These are phyloP conservation scores for Sinella curviseta DNA, from an alignment of 1,140 invertebrate genomes.

Conservation along the genomic window DNA sequence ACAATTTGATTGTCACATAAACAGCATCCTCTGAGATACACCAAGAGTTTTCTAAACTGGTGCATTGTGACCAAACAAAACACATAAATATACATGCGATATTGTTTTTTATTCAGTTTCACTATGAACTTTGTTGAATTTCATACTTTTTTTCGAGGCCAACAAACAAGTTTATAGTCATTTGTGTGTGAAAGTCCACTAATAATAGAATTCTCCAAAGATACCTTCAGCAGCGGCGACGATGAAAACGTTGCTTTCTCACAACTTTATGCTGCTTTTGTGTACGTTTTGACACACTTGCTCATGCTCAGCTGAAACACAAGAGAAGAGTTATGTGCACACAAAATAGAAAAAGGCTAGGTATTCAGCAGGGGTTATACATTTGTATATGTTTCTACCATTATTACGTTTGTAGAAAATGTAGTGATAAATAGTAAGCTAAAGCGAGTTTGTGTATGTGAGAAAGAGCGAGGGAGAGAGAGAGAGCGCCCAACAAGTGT, in stretches of 20 bases:
- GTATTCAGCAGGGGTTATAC: neutral
- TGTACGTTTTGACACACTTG: too few relatives aligned
- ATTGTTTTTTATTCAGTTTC: neutral
- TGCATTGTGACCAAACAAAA: neutral
- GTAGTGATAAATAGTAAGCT: neutral
- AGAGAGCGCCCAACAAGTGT: constrained; percentile 1
- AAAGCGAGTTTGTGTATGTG: too few relatives aligned
- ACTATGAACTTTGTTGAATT: neutral
- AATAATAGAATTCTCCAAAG: too few relatives aligned
- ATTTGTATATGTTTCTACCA: neutral
- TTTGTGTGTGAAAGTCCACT: too few relatives aligned
- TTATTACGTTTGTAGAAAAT: neutral
- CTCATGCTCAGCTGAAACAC: too few relatives aligned
- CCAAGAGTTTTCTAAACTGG: neutral
- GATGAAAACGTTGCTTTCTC: too few relatives aligned
- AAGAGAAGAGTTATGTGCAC: too few relatives aligned
- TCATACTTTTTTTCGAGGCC: too few relatives aligned
- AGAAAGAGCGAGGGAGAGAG: neutral
- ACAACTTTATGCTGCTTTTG: too few relatives aligned
- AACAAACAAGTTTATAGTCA: too few relatives aligned
- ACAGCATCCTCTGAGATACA: neutral
- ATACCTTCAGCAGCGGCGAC: too few relatives aligned
- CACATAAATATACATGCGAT: neutral
- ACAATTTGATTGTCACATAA: neutral
- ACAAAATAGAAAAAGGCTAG: neutral